Base-by-base conservation (phyloP, 2,888 invertebrate species). In the Ecliptopera silaceata region DNA sequence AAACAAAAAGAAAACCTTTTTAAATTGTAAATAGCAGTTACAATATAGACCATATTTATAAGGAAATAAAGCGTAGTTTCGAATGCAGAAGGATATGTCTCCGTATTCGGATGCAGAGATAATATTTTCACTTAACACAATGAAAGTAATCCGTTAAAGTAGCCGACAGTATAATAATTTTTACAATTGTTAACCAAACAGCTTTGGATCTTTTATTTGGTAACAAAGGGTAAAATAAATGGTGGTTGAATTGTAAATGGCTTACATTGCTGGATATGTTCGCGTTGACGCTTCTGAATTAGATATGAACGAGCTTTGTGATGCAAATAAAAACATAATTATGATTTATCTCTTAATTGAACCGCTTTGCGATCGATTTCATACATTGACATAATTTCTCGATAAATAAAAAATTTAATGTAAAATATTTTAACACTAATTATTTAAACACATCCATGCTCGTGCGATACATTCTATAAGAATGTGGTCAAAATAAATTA, bases 91-190 rank as follows among this genome's bases (percentile, higher is more conserved):
- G 17, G 13, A 20, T 12, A 11, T 22, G 4, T 47, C 18, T 38
- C 34, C 29, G 32, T 29, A 42, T 53, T 54, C 49, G 54, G 39
- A 56, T 54, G 32, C 54, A 51, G 39, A 59, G 64, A 64, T 66
- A 66, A 64, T 64, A 64, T 68, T 70, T 71, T 70, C 67, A 72
- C 70, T 66, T 63, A 69, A 61, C 67, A 86, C 86, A 86, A 87
- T 79, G 71, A 76, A 72, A 67, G 69, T 89, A 88, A 89, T 89
- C 90, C 80, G 84, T 78, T 83, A 89, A 89, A 88, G 90, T 89
- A 88, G 87, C 90, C 90, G 90, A 85, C 81, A 68, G 74, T 31
- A 56, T 61, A 66, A 67, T 67, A 75, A 79, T 79, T 77, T 77
- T 74, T 72, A 79, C 85, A 85, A 85, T 82, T 79, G 79, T 77